Conservation (phyloP, 2,888 invertebrate genomes). For the Cephalotes varians region DNA sequence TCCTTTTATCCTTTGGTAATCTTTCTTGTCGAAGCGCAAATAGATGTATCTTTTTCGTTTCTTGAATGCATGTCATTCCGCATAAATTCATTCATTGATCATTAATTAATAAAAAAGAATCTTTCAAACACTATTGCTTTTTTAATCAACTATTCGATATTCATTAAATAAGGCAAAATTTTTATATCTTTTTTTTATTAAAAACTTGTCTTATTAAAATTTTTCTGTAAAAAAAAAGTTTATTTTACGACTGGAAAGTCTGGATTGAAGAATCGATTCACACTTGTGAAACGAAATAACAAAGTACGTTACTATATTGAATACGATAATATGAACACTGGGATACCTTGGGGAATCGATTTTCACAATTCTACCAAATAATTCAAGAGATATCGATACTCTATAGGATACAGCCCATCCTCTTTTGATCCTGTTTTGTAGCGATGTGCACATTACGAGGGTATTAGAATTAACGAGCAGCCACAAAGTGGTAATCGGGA, state of each 20-base stretch:
- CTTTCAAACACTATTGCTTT: not conserved
- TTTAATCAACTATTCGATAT: not conserved
- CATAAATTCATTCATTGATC: not conserved
- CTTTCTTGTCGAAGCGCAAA: conserved; percentile 42
- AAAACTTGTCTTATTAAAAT: not conserved
- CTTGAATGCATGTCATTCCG: conserved; percentile 44
- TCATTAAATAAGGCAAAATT: not conserved
- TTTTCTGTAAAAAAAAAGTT: not conserved
- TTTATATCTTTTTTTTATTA: not conserved
- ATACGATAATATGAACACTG: not conserved
- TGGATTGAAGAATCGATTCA: not conserved
- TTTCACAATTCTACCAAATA: conserved; percentile 24
- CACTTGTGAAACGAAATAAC: not conserved
- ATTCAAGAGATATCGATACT: conserved; percentile 33
- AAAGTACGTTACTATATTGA: conserved; percentile 8
- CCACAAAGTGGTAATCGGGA: conserved; percentile 37
- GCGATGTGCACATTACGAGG: conserved; percentile 26
- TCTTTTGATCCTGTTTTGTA: conserved; percentile 55
- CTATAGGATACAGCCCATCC: conserved; percentile 9
- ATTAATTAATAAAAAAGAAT: not conserved
- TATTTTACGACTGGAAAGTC: not conserved
- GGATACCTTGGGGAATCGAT: conserved; percentile 25
- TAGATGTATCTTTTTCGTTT: conserved; percentile 62
- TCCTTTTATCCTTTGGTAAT: conserved; percentile 66
- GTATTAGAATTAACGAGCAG: conserved; percentile 53